These are phyloP conservation scores for Chymomyza fuscimana DNA, from an alignment of 2,888 invertebrate species.

Conservation along the genomic window DNA sequence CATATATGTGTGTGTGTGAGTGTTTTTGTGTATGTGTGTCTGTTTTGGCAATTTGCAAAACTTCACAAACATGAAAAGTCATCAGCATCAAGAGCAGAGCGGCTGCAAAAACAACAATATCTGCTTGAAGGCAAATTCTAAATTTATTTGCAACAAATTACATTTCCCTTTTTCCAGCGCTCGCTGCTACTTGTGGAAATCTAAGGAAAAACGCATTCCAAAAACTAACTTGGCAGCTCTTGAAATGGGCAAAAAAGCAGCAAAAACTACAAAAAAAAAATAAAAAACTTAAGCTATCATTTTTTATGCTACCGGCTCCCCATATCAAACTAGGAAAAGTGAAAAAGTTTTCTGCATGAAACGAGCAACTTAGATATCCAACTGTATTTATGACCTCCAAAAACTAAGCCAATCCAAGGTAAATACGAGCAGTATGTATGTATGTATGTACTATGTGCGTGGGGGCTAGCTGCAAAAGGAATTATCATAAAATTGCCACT, in stretches of 20 bases:
- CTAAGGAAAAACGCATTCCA: slow-evolving; percentile 1
- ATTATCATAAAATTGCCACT: slow-evolving; percentile 36
- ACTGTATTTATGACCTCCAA: neutral
- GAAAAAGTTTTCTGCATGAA: slow-evolving; percentile 30
- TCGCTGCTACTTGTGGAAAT: slow-evolving; percentile 9
- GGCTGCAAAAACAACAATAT: slow-evolving; percentile 5
- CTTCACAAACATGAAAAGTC: slow-evolving; percentile 65
- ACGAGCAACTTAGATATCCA: neutral
- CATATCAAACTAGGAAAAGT: slow-evolving; percentile 24
- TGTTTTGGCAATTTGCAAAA: slow-evolving; percentile 62
- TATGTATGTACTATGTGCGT: neutral
- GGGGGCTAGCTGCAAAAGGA: slow-evolving; percentile 11
- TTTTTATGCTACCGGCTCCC: neutral
- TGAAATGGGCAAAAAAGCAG: neutral
- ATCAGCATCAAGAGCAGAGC: slow-evolving; percentile 28
- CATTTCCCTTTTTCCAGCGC: slow-evolving; percentile 22
- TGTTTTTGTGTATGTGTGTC: slow-evolving; percentile 17
- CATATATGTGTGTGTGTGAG: slow-evolving; percentile 23
- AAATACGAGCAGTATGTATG: neutral
- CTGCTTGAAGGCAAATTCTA: slow-evolving; percentile 45
- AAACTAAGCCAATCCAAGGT: neutral
- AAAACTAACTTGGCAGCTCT: slow-evolving; percentile 1
- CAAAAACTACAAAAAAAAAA: neutral
- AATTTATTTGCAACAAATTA: slow-evolving; percentile 55
- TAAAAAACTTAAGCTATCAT: neutral